Evolutionary conservation across 64 coral and sea anemone genomes (phyloP).

Genomic region (Dendronephthya gigantea): DNA sequence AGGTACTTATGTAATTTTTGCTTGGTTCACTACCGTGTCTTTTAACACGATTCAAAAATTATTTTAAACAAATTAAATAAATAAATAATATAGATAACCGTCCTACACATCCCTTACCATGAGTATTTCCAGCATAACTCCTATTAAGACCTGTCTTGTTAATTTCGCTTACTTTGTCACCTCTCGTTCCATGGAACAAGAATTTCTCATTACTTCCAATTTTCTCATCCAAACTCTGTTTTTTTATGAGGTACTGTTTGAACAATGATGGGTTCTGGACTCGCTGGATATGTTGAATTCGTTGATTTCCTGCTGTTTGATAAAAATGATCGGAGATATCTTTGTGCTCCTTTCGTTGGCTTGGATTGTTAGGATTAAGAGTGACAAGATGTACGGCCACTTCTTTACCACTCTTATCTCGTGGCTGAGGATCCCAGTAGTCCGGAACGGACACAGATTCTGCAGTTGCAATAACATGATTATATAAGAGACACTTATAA

Average conservation of each 20-base stretch:
- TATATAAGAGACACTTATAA: neutral
- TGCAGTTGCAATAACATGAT: too few species aligned
- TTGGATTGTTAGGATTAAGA: constrained; percentile 25
- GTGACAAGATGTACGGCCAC: constrained; percentile 26
- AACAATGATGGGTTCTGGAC: constrained; percentile 62
- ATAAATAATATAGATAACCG: too few species aligned
- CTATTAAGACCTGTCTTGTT: constrained; percentile 61
- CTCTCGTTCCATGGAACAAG: constrained; percentile 56
- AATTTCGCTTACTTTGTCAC: constrained; percentile 8
- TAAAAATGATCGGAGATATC: neutral
- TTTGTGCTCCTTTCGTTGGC: constrained; percentile 38
- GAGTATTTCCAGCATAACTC: constrained; percentile 37
- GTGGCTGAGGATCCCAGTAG: constrained; percentile 54
- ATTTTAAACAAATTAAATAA: too few species aligned
- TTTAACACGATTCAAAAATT: too few species aligned
- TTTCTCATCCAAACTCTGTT: constrained; percentile 61
- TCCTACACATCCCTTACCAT: constrained; percentile 38
- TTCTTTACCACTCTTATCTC: constrained; percentile 37
- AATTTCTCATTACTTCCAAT: constrained; percentile 55
- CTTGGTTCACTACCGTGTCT: too few species aligned
- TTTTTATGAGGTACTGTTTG: constrained; percentile 30
- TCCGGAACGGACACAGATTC: neutral
- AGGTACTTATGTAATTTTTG: too few species aligned
- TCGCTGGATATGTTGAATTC: constrained; percentile 44
- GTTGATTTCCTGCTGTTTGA: neutral